These are phyloP conservation scores for Volucella bombylans DNA, from an alignment of 2,888 invertebrate genomes.

Conservation along the genomic window DNA sequence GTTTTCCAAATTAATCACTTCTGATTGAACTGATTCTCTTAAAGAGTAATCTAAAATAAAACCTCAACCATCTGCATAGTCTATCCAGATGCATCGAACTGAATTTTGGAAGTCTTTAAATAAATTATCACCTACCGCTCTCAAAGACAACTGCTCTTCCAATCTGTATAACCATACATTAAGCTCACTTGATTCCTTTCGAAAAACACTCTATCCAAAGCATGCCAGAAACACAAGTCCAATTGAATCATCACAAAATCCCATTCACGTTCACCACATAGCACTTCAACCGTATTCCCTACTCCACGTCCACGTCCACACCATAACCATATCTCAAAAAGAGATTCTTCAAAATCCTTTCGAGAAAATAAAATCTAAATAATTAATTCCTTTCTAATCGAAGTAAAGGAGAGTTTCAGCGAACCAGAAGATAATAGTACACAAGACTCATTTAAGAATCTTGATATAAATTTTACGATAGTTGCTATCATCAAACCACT, in stretches of 20 bases:
- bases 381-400: conserved; percentile 67
- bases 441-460: conserved; percentile 31
- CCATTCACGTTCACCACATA: conserved; percentile 32
- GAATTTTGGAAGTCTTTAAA: too few relatives aligned
- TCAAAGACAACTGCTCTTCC: conserved; percentile 4
- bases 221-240: conserved; percentile 63
- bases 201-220: conserved; percentile 20
- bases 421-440: conserved; percentile 35
- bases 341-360: not conserved
- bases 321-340: conserved; percentile 1
- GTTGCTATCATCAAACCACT: not conserved
- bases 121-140: too few relatives aligned
- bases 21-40: too few relatives aligned
- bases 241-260: conserved; percentile 53
- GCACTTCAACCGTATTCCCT: conserved; percentile 9
- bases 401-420: conserved; percentile 7
- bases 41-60: too few relatives aligned
- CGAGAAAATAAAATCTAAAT: conserved; percentile 56
- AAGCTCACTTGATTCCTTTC: not conserved
- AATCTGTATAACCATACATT: conserved; percentile 38
- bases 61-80: too few relatives aligned
- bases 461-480: conserved; percentile 19
- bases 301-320: conserved; percentile 1
- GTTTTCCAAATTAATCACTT: too few relatives aligned
- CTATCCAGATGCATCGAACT: too few relatives aligned